Percentiles rank a stretch among this genome's conserved stretches.
Conservation (phyloP, 2,888 invertebrate species). For the Gortyna flavago region DNA sequence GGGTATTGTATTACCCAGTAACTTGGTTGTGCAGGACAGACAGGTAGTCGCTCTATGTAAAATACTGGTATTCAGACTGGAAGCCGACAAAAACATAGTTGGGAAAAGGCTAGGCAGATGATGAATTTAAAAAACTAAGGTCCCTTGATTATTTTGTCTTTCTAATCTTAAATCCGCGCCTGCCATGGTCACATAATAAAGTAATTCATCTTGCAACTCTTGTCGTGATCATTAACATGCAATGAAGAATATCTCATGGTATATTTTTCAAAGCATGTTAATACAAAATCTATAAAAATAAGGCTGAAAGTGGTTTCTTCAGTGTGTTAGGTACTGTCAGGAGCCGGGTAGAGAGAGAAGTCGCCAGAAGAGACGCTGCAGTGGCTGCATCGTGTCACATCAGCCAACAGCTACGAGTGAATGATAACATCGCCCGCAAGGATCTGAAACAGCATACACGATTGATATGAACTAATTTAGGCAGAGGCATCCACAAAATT, state of each 20-base stretch:
- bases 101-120: too few species aligned
- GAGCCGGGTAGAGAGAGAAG: background rate
- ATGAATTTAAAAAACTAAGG: background rate
- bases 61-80: too few species aligned
- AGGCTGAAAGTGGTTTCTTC: background rate
- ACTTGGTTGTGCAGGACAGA: too few species aligned
- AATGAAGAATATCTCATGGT: slow-evolving; percentile 13
- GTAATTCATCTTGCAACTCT: background rate
- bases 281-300: background rate
- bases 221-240: background rate
- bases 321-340: slow-evolving; percentile 3
- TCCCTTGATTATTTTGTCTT: background rate
- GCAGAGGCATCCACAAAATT: too few species aligned
- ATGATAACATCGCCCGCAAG: background rate
- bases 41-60: too few species aligned
- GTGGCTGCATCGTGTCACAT: background rate
- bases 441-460: background rate
- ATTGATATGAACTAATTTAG: too few species aligned
- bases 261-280: slow-evolving; percentile 18
- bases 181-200: background rate
- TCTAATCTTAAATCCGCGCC: slow-evolving; percentile 11
- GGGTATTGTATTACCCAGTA: too few species aligned
- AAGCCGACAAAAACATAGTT: too few species aligned
- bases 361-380: background rate
- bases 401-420: too few species aligned